Conservation (phyloP, 2,797 vertebrate species). For the Emys orbicularis region DNA sequence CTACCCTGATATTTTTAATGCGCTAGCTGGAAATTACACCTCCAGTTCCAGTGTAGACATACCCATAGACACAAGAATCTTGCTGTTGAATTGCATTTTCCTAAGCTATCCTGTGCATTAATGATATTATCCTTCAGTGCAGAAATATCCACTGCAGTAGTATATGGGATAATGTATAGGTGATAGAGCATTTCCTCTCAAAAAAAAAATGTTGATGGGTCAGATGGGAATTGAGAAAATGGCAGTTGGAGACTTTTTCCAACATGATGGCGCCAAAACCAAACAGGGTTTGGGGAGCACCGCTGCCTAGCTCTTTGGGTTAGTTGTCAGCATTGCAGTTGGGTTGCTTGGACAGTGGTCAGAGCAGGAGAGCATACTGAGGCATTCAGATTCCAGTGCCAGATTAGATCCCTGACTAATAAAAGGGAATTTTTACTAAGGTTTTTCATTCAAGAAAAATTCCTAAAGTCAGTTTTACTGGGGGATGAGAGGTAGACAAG, state of each 20-base stretch:
- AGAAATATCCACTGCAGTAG: not conserved
- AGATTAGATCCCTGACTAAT: conserved; percentile 54
- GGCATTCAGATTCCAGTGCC: not conserved
- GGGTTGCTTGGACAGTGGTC: conserved; percentile 38
- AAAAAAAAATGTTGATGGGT: not conserved
- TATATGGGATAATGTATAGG: not conserved
- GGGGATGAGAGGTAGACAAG: conserved; percentile 32
- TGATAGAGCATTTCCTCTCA: not conserved
- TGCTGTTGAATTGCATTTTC: not conserved
- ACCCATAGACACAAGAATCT: not conserved
- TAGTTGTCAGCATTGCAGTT: conserved; percentile 35
- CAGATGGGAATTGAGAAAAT: not conserved
- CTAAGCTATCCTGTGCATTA: not conserved
- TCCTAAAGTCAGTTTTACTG: conserved; percentile 57
- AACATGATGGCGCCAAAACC: not conserved
- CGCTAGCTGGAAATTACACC: not conserved
- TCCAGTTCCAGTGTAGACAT: not conserved
- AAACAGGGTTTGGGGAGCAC: conserved; percentile 36
- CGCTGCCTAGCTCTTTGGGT: conserved; percentile 9
- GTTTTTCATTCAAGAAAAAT: conserved; percentile 64
- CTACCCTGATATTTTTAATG: not conserved
- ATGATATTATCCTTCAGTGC: not conserved
- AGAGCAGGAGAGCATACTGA: conserved; percentile 43
- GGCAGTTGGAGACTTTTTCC: not conserved
- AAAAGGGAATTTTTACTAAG: conserved; percentile 59